These are phyloP conservation scores for Procavia capensis DNA, from an alignment of 2,113 vertebrate genomes.

Conservation along the genomic window DNA sequence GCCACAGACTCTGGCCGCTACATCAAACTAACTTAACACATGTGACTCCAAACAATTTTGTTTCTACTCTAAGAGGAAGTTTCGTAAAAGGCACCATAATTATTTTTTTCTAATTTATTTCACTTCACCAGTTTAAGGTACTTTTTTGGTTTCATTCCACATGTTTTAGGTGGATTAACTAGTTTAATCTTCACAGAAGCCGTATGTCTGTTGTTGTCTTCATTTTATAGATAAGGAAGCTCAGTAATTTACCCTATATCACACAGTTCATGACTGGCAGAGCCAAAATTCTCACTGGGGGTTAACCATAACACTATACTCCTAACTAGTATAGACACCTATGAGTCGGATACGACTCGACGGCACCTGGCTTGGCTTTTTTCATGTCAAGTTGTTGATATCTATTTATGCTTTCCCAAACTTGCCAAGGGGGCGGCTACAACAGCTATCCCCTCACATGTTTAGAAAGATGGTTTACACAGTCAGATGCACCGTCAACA, in stretches of 20 bases:
- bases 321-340: neutral
- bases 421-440: neutral
- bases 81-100: neutral
- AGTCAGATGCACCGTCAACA: neutral
- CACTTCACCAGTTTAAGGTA: neutral
- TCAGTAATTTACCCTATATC: neutral
- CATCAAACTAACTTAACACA: neutral
- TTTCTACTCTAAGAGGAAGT: neutral
- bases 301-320: neutral
- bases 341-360: too few relatives aligned
- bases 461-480: neutral
- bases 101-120: neutral
- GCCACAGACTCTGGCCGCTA: neutral
- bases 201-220: neutral
- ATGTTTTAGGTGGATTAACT: neutral
- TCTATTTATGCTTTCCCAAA: neutral
- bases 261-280: neutral
- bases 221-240: neutral
- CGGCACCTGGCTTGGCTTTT: too few relatives aligned
- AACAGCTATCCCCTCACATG: neutral
- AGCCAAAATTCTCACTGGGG: neutral
- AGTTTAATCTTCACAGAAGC: neutral
- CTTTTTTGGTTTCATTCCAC: neutral
- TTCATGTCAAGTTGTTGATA: neutral
- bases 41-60: neutral